Evolutionary conservation across 2,888 invertebrate species (phyloP), one percentile per base, ranked within the genome.

Genomic region (Euplagia quadripunctaria): DNA sequence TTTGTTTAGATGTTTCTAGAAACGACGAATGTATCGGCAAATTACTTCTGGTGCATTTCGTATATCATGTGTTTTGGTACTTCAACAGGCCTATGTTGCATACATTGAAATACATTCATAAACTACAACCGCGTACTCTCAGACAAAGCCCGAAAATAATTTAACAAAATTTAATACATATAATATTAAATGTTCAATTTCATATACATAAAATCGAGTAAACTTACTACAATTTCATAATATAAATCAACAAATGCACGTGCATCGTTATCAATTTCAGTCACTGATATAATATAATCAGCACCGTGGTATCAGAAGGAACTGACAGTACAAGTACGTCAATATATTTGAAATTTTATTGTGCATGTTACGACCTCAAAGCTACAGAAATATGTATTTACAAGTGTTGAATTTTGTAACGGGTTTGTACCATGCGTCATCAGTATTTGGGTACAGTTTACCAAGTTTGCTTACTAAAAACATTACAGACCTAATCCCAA

Each of bases 371-470:
- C 46, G 31, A 70, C 63, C 70, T 71, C 17, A 64, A 69, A 71
- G 41, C 61, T 41, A 16, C 55, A 65, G 43, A 65, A 17, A 55
- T 52, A 63, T 78, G 55, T 31, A 46, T 31, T 31, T 8, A 63
- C 20, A 70, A 66, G 64, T 69, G 66, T 42, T 68, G 52, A 74
- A 72, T 73, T 64, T 66, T 55, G 20, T 63, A 79, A 82, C 71
- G 73, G 66, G 74, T 74, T 82, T 79, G 79, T 52, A 69, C n/a
- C 17, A 46, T 70, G 71, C 70, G 61, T 70, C 79, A 74, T 20
- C 14, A 51, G 61, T 31, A 31, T 31, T 31, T 31, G 31, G 31
- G 31, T 31, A 31, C 31, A 31, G 31, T 31, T 31, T 31, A 31
- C 31, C 31, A 31, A 31, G 31, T 31, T 58, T 49, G 20, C 14